Evolutionary conservation across 2,113 vertebrate species (phyloP).

Genomic region (Macrotis lagotis): DNA sequence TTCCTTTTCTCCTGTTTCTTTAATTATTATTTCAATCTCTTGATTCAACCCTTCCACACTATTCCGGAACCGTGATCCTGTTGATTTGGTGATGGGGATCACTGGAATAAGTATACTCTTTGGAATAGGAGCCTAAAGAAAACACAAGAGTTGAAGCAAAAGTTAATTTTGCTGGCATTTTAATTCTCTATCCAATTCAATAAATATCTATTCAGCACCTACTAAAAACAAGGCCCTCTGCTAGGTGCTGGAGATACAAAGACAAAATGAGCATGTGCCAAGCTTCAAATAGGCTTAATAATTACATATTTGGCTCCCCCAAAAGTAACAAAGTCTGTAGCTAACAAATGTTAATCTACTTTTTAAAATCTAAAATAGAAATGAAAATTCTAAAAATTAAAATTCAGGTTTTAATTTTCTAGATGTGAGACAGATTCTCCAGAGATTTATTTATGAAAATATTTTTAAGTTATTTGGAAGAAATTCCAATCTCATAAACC

Average conservation of each 20-base stretch:
- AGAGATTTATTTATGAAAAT: conserved; percentile 25
- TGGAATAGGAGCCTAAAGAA: conserved; percentile 92
- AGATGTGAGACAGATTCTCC: conserved; percentile 13
- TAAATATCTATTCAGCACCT: not conserved
- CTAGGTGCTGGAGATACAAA: not conserved
- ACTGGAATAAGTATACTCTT: conserved; percentile 94
- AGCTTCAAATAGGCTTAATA: not conserved
- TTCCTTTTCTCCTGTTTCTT: conserved; percentile 95
- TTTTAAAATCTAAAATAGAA: not conserved
- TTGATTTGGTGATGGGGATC: conserved; percentile 95
- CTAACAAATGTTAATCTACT: not conserved
- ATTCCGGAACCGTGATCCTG: conserved; percentile 95
- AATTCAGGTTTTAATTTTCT: not conserved
- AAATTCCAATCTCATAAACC: conserved; percentile 20
- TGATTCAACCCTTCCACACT: conserved; percentile 98
- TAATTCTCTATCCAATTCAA: not conserved
- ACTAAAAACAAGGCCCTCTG: conserved; percentile 11
- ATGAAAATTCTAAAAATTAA: not conserved
- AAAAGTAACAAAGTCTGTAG: not conserved
- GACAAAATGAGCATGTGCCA: not conserved
- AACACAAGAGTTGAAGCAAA: conserved; percentile 46
- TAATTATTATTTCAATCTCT: conserved; percentile 99
- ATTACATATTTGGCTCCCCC: not conserved
- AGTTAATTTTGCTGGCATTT: not conserved
- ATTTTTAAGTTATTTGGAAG: conserved; percentile 1